phyloP scores from a whole-genome alignment of 2,888 invertebrate genomes.

The Cerastoderma edule region DNA sequence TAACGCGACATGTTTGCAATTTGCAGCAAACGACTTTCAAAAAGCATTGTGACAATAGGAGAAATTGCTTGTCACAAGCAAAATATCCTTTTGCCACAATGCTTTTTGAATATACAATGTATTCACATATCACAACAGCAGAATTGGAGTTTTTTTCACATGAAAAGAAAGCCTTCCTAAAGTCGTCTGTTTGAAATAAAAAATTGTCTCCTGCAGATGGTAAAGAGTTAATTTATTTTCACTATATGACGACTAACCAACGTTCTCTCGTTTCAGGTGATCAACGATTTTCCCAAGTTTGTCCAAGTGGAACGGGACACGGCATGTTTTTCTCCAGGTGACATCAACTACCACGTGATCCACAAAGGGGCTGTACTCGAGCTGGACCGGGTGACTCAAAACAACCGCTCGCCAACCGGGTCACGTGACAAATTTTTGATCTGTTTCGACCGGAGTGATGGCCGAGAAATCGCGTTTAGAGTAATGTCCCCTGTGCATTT shows the following conservation, averaged over 20 bases:
- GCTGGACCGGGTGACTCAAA: conserved; percentile 50
- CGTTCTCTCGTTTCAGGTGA: conserved; percentile 37
- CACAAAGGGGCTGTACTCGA: conserved; percentile 44
- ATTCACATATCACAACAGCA: too few relatives aligned
- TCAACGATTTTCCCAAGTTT: conserved; percentile 49
- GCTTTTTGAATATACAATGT: too few relatives aligned
- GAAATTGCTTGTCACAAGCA: conserved; percentile 3
- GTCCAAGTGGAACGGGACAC: conserved; percentile 45
- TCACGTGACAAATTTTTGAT: conserved; percentile 47
- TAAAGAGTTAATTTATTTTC: too few relatives aligned
- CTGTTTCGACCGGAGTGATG: conserved; percentile 30
- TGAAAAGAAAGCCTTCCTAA: too few relatives aligned
- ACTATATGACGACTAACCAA: too few relatives aligned
- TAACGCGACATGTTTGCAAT: too few relatives aligned
- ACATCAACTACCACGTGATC: conserved; percentile 32
- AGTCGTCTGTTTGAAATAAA: too few relatives aligned
- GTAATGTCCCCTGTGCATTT: conserved; percentile 41
- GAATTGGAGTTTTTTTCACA: too few relatives aligned
- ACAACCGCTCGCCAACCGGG: conserved; percentile 28
- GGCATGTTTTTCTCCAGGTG: conserved; percentile 46
- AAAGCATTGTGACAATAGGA: conserved; percentile 6
- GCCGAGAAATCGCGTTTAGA: conserved; percentile 42
- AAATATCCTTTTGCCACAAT: too few relatives aligned
- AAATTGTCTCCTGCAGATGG: too few relatives aligned
- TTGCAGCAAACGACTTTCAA: too few relatives aligned